Conservation (phyloP, 2,888 invertebrate genomes). For the Cheilosia impressa region DNA sequence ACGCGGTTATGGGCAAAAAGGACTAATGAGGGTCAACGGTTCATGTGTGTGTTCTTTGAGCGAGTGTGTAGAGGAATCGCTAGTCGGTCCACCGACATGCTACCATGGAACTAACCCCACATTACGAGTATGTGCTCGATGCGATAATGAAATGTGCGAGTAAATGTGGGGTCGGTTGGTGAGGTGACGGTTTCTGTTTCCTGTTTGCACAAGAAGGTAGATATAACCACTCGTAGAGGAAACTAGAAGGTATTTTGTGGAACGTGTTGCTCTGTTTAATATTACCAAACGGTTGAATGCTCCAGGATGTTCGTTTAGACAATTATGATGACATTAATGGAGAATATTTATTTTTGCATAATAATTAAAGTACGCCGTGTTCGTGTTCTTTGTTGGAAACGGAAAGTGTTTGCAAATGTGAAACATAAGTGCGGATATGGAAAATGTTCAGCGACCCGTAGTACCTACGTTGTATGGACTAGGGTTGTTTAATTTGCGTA, state of each 20-base stretch:
- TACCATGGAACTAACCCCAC: slow-evolving; percentile 7
- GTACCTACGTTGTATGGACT: no score
- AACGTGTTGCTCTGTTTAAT: slow-evolving; percentile 27
- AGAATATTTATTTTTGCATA: slow-evolving; percentile 34
- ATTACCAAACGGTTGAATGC: slow-evolving; percentile 18
- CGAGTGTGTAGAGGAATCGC: slow-evolving; percentile 13
- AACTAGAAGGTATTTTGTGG: not conserved
- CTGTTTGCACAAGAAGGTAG: slow-evolving; percentile 1
- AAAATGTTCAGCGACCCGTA: slow-evolving; percentile 5
- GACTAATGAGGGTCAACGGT: slow-evolving; percentile 56
- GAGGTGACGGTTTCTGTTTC: slow-evolving; percentile 23
- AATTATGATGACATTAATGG: slow-evolving; percentile 44
- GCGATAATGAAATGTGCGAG: slow-evolving; percentile 50
- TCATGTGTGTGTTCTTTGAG: not conserved
- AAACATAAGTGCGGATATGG: slow-evolving; percentile 17
- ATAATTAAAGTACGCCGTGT: slow-evolving; percentile 26
- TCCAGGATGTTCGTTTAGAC: slow-evolving; percentile 38
- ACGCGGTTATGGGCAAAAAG: slow-evolving; percentile 47
- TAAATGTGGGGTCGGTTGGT: slow-evolving; percentile 8
- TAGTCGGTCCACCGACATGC: slow-evolving; percentile 12
- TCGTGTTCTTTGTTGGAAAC: slow-evolving; percentile 4
- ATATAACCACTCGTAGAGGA: not conserved
- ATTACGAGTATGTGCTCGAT: slow-evolving; percentile 2
- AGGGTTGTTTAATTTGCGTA: slow-evolving; percentile 3
- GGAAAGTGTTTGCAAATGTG: slow-evolving; percentile 5